A percentile compares a stretch with the other conserved stretches of the same genome.
These are phyloP conservation scores for Spatulosminthurus flaviceps DNA, from an alignment of 2,888 invertebrate species.

Conservation along the genomic window DNA sequence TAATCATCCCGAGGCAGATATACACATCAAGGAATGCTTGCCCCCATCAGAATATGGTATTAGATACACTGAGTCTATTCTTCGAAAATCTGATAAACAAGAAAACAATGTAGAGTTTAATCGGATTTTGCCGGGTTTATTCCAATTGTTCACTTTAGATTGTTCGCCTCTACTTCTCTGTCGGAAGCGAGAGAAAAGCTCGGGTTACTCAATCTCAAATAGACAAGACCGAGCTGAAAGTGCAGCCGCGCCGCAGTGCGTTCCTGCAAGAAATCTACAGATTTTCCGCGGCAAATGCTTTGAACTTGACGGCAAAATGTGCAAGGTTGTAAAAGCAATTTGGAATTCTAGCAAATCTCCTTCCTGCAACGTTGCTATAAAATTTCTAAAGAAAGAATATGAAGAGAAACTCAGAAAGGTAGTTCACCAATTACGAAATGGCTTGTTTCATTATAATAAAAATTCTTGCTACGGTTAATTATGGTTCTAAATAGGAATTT, in stretches of 20 bases:
- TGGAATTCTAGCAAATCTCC: slow-evolving; percentile 79
- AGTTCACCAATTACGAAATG: not conserved
- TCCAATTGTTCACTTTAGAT: too few relatives aligned
- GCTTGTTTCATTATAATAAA: not conserved
- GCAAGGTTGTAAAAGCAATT: slow-evolving; percentile 77
- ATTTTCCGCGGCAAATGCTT: slow-evolving; percentile 73
- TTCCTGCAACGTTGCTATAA: slow-evolving; percentile 81
- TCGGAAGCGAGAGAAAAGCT: slow-evolving; percentile 63
- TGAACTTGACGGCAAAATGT: slow-evolving; percentile 67
- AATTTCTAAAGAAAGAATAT: slow-evolving; percentile 76
- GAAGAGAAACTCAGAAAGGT: slow-evolving; percentile 74
- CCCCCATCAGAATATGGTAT: slow-evolving; percentile 88
- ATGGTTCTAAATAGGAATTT: slow-evolving; percentile 68
- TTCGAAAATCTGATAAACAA: too few relatives aligned
- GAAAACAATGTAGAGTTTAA: too few relatives aligned
- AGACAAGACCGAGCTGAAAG: slow-evolving; percentile 66
- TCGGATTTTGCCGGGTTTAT: too few relatives aligned
- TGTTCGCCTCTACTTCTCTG: slow-evolving; percentile 77
- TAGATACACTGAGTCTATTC: too few relatives aligned
- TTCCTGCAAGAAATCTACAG: slow-evolving; percentile 76
- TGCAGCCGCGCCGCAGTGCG: slow-evolving; percentile 72
- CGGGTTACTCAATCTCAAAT: slow-evolving; percentile 38
- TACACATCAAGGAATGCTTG: slow-evolving; percentile 76
- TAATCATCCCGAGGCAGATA: slow-evolving; percentile 72
- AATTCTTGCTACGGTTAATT: too few relatives aligned